Evolutionary conservation across 2,888 invertebrate genomes (phyloP), one percentile per base, ranked within the genome.

Genomic region (Lithosia quadra): DNA sequence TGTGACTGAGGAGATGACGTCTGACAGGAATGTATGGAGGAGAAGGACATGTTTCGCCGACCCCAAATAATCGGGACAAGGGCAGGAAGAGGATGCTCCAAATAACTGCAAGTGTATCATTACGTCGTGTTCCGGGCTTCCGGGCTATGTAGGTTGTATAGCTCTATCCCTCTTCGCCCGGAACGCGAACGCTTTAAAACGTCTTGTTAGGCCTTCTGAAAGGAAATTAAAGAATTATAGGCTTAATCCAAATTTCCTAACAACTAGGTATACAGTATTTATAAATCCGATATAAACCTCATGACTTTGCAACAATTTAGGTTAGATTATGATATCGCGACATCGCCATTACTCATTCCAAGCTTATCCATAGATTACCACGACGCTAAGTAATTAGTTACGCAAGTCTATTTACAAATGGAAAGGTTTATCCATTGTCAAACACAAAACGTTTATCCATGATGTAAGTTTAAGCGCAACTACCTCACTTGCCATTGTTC

Each of bases 331-430:
- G 24, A 24, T 24, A 21, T 13, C 21, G 22, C 9, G 22, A 24
- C 24, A 28, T 49, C 21, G 28, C 28, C 13, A 39, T 39, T 10
- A 49, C 7, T 18, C 22, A 13, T 24, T 56, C 13, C 5, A 2
- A 13, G 22, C 21, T 24, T 13, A 24, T 13, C n/a, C 9, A 22
- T 13, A 56, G 22, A 49, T 28, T 49, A n/a, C 28, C n/a, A 2
- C 43, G n/a, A 18, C 24, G 3, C 11, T 11, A 34, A 33, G 39
- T 61, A 21, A 43, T 22, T 5, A 62, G 5, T 62, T 62, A 62
- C 49, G 49, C n/a, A 62, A 62, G 13, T 11, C n/a, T 62, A 49
- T 62, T 62, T 62, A 62, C 43, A 49, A 62, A 61, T 61, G n/a
- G n/a, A 36, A 28, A 43, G 24, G 43, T 62, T 28, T 49, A 28